These are phyloP conservation scores for Tetranychus urticae DNA, from an alignment of 1,140 invertebrate species.

Conservation along the genomic window DNA sequence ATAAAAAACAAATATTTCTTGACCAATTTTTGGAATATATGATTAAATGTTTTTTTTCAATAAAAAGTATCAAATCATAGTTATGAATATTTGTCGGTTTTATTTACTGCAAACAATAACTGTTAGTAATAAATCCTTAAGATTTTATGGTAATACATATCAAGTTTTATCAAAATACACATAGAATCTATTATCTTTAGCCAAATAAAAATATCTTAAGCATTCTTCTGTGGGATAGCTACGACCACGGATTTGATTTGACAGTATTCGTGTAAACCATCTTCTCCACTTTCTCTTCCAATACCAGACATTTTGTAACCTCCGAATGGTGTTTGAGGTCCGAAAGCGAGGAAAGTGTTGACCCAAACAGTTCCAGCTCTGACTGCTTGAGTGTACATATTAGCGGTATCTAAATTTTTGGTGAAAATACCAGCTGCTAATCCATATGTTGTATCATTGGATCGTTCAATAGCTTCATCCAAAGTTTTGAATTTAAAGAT, in stretches of 20 bases:
- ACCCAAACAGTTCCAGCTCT: slow-evolving; percentile 75
- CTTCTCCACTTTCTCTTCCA: slow-evolving; percentile 34
- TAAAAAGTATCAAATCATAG: too few relatives aligned
- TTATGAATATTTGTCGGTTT: too few relatives aligned
- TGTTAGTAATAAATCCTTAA: too few relatives aligned
- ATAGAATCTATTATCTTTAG: too few relatives aligned
- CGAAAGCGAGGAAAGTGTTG: slow-evolving; percentile 45
- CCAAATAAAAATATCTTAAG: not conserved
- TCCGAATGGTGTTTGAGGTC: slow-evolving; percentile 54
- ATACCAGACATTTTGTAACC: slow-evolving; percentile 41
- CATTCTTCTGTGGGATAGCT: not conserved
- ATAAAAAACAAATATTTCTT: too few relatives aligned
- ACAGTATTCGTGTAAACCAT: slow-evolving; percentile 64
- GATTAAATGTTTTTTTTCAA: too few relatives aligned
- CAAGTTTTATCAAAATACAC: too few relatives aligned
- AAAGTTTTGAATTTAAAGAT: slow-evolving; percentile 72
- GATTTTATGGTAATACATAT: too few relatives aligned
- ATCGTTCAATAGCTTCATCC: slow-evolving; percentile 67
- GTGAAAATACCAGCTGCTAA: slow-evolving; percentile 73
- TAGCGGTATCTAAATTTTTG: slow-evolving; percentile 20
- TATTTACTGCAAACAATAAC: too few relatives aligned
- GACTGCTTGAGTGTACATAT: slow-evolving; percentile 46
- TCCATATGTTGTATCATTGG: slow-evolving; percentile 73
- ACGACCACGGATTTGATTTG: slow-evolving; percentile 32
- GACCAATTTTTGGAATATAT: too few relatives aligned